Evolutionary conservation across 2,113 vertebrate genomes (phyloP).

Genomic region (Brachyhypopomus occidentalis): DNA sequence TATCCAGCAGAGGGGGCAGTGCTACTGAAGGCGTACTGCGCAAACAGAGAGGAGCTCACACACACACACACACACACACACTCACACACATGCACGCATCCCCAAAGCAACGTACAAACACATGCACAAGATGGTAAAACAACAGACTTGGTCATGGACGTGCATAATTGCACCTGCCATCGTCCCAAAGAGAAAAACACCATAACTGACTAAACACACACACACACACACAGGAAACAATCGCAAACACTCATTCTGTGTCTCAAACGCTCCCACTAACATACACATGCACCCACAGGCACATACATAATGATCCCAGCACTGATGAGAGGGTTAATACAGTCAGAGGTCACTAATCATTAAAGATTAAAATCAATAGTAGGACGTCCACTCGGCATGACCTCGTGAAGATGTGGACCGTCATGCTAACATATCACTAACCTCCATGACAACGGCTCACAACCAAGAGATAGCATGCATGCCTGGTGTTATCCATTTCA

Average conservation of each 20-base stretch:
- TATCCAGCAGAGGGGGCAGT: constrained; percentile 56
- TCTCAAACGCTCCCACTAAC: constrained; percentile 6
- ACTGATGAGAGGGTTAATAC: neutral
- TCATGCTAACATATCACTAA: neutral
- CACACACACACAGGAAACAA: constrained; percentile 18
- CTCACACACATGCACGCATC: neutral
- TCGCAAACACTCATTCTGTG: constrained; percentile 6
- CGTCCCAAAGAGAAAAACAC: constrained; percentile 16
- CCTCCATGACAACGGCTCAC: neutral
- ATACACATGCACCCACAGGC: neutral
- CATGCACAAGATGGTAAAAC: no score
- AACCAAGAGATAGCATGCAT: neutral
- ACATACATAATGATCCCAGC: neutral
- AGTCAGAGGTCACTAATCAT: neutral
- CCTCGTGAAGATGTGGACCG: neutral
- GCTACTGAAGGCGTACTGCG: constrained; percentile 6
- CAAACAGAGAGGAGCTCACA: neutral
- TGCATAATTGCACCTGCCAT: constrained; percentile 39
- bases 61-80: constrained; percentile 36
- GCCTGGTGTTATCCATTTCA: constrained; percentile 70
- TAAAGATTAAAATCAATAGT: neutral
- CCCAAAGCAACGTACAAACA: no score
- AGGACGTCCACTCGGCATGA: neutral
- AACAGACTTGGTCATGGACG: constrained; percentile 18
- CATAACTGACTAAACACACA: constrained; percentile 2